Conservation (phyloP, 2,113 vertebrate species). For the Alectura lathami region DNA sequence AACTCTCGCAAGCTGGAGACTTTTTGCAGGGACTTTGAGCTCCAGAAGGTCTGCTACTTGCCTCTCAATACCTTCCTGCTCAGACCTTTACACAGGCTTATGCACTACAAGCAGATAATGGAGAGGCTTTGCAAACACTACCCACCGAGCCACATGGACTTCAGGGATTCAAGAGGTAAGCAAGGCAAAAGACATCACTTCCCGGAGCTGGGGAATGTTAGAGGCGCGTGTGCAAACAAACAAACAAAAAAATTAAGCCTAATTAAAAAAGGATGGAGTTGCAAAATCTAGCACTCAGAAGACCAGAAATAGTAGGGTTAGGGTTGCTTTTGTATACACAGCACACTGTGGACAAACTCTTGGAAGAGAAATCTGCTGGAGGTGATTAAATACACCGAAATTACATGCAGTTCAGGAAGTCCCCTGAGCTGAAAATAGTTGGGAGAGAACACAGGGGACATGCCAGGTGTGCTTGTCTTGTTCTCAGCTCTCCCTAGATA, state of each 20-base stretch:
- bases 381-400: neutral
- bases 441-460: neutral
- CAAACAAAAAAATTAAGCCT: neutral
- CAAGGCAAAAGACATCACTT: neutral
- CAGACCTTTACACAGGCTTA: constrained; percentile 92
- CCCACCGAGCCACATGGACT: constrained; percentile 86
- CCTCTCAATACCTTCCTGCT: constrained; percentile 95
- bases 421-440: neutral
- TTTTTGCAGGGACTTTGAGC: constrained; percentile 93
- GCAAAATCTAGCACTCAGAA: neutral
- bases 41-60: constrained; percentile 97
- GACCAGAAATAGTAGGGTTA: neutral
- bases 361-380: neutral
- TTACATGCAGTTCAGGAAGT: neutral
- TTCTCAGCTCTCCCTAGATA: neutral
- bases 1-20: constrained; percentile 84
- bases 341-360: neutral
- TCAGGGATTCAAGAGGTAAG: constrained; percentile 94
- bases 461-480: neutral
- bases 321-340: neutral
- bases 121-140: constrained; percentile 96
- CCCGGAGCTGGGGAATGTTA: neutral
- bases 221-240: neutral
- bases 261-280: neutral
- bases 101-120: constrained; percentile 98